Evolutionary conservation across 2,888 invertebrate genomes (phyloP).

Genomic region (Notocelia uddmanniana): DNA sequence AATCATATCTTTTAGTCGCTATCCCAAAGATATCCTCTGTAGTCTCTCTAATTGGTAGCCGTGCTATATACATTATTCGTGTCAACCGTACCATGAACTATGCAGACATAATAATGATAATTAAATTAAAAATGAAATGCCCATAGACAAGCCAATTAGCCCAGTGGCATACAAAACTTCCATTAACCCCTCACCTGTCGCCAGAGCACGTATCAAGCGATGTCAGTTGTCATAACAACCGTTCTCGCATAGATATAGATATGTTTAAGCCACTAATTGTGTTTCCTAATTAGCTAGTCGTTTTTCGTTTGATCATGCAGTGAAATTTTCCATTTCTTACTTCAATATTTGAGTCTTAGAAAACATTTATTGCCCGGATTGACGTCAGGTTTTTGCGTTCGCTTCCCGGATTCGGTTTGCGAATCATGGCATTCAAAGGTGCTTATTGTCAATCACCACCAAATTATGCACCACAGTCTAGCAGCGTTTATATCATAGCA

Average conservation of each 20-base stretch:
- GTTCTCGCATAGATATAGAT: not conserved
- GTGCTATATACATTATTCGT: not conserved
- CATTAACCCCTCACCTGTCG: constrained; percentile 40
- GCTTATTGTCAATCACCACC: too few species aligned
- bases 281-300: not conserved
- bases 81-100: not conserved
- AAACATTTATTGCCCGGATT: too few species aligned
- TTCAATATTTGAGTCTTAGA: too few species aligned
- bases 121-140: constrained; percentile 25
- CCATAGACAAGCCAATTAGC: constrained; percentile 21
- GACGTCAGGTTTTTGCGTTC: too few species aligned
- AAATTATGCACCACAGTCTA: too few species aligned
- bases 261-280: constrained; percentile 23
- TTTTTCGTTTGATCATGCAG: not conserved
- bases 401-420: too few species aligned
- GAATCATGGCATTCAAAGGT: too few species aligned
- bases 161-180: constrained; percentile 33
- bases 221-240: constrained; percentile 26
- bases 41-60: not conserved
- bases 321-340: not conserved
- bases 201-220: constrained; percentile 22
- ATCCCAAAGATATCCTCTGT: too few species aligned
- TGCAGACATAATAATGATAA: not conserved
- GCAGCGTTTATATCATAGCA: too few species aligned
- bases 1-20: too few species aligned